Conservation (phyloP, 2,797 vertebrate species). For the Crenuchus spilurus region DNA sequence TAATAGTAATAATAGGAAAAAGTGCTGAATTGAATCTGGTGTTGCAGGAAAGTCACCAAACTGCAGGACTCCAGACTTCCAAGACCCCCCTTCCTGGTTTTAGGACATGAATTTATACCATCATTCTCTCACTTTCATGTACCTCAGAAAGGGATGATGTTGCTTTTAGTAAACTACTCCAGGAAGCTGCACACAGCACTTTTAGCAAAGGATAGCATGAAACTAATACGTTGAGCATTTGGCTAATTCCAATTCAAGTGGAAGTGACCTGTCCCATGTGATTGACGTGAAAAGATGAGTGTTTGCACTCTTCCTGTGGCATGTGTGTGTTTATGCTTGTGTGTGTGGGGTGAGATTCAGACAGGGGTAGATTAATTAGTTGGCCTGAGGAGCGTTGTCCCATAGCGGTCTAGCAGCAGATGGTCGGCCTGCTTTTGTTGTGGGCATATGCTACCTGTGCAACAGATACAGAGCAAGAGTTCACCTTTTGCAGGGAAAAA, state of each 20-base stretch:
- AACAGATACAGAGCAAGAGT: slow-evolving; percentile 53
- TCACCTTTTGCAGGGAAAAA: slow-evolving; percentile 32
- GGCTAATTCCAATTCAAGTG: slow-evolving; percentile 15
- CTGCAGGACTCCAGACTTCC: too few relatives aligned
- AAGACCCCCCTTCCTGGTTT: too few relatives aligned
- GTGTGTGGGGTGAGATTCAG: slow-evolving; percentile 35
- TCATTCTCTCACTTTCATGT: background rate
- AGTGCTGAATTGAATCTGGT: too few relatives aligned
- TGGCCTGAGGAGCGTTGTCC: slow-evolving; percentile 53
- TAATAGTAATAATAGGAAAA: too few relatives aligned
- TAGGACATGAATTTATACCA: background rate
- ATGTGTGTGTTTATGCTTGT: slow-evolving; percentile 12
- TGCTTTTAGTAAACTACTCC: background rate
- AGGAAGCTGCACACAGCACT: background rate
- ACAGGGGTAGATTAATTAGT: slow-evolving; percentile 55
- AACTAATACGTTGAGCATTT: background rate
- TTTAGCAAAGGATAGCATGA: background rate
- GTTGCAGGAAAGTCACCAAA: too few relatives aligned
- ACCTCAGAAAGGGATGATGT: background rate
- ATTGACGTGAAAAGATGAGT: slow-evolving; percentile 41
- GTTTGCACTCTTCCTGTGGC: slow-evolving; percentile 30
- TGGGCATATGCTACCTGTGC: slow-evolving; percentile 62
- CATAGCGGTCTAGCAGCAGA: slow-evolving; percentile 58
- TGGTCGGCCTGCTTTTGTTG: slow-evolving; percentile 58
- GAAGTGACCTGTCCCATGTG: slow-evolving; percentile 34